phyloP scores from a whole-genome alignment of 2,888 invertebrate species.

The Ernsta delagoae region DNA sequence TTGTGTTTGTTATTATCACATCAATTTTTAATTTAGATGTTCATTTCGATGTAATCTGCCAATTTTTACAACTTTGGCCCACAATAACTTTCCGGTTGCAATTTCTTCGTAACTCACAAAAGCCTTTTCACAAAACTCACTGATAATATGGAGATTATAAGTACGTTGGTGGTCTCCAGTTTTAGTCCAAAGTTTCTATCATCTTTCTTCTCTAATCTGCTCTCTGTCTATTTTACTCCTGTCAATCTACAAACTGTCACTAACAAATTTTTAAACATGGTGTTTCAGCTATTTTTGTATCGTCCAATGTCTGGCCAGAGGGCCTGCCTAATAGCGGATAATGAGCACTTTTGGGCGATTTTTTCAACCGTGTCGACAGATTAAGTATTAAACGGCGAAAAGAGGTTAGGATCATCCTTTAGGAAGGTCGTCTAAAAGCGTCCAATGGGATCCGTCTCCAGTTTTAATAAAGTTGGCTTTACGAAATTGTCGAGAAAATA shows the following conservation, averaged over 20 bases:
- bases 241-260: background rate
- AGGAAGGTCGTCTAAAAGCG: constrained; percentile 14
- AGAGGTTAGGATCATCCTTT: constrained; percentile 6
- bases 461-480: background rate
- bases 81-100: background rate
- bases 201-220: no score
- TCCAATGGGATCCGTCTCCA: background rate
- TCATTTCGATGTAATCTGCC: background rate
- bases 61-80: background rate
- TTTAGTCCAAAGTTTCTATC: background rate
- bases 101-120: background rate
- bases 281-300: constrained; percentile 1
- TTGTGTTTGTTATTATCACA: no score
- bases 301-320: background rate
- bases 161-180: background rate
- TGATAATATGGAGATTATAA: background rate
- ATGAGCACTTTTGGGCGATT: constrained; percentile 6
- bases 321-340: constrained; percentile 7
- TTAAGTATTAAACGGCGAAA: constrained; percentile 20
- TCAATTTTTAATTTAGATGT: background rate
- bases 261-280: background rate
- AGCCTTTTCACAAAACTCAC: background rate
- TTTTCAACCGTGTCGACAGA: constrained; percentile 17
- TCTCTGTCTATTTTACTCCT: background rate
- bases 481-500: background rate